phyloP scores from a whole-genome alignment of 2,888 invertebrate species.

The Rhogogaster chlorosoma region DNA sequence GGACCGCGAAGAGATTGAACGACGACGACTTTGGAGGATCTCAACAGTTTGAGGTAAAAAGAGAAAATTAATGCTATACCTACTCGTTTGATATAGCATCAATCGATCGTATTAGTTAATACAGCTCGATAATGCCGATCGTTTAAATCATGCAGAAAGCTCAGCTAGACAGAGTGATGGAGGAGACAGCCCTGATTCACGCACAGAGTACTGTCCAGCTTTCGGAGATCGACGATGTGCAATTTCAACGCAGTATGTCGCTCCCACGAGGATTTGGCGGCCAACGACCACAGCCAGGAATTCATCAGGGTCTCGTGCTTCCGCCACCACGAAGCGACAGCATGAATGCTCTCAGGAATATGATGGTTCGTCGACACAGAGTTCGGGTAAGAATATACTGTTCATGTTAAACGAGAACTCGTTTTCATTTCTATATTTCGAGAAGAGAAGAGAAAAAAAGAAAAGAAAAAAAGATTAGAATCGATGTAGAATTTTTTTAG shows the following conservation, averaged over 20 bases:
- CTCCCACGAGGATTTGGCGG: conserved; percentile 77
- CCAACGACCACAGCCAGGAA: conserved; percentile 65
- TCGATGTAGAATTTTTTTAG: neutral
- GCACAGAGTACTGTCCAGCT: conserved; percentile 70
- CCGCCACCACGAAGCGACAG: conserved; percentile 77
- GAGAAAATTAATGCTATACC: neutral
- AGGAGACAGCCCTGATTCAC: conserved; percentile 68
- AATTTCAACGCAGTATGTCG: conserved; percentile 77
- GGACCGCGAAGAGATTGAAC: conserved; percentile 69
- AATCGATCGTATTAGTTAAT: neutral
- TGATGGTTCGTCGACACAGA: conserved; percentile 74
- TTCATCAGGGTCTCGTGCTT: conserved; percentile 70
- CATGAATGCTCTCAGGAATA: conserved; percentile 74
- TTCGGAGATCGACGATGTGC: conserved; percentile 70
- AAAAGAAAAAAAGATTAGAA: too few species aligned
- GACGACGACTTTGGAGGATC: conserved; percentile 68
- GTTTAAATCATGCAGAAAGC: conserved; percentile 60
- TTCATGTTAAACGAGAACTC: too few species aligned
- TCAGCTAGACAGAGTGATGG: conserved; percentile 69
- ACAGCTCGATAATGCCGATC: neutral
- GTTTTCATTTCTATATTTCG: too few species aligned
- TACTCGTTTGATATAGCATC: neutral
- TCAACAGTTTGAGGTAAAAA: conserved; percentile 70
- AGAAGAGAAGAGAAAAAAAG: too few species aligned
- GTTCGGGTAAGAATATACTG: conserved; percentile 70